phyloP scores from a whole-genome alignment of 2,113 vertebrate species.

The Nipponia nippon region DNA sequence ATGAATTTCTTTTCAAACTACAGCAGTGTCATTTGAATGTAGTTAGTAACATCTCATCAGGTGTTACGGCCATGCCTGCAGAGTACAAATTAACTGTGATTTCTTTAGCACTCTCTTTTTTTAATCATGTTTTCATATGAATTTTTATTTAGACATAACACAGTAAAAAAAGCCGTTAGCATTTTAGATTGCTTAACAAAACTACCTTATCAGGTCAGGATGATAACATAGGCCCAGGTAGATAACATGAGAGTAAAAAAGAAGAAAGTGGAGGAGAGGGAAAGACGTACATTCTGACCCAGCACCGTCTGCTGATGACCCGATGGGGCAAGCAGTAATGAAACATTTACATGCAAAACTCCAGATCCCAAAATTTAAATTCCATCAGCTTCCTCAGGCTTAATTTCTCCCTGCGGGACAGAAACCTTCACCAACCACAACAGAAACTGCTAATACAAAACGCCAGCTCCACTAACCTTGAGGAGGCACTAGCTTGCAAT shows the following conservation, averaged over 20 bases:
- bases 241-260: not conserved
- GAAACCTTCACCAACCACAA: not conserved
- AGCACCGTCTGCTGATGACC: not conserved
- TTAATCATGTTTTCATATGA: not conserved
- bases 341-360: not conserved
- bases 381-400: not conserved
- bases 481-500: not conserved
- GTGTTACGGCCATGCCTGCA: not conserved
- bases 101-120: not conserved
- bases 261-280: not conserved
- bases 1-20: not conserved
- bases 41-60: slow-evolving; percentile 3
- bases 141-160: not conserved
- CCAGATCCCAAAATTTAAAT: not conserved
- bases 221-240: accelerated
- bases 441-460: not conserved
- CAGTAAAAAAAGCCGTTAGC: not conserved
- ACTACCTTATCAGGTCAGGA: not conserved
- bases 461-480: not conserved
- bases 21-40: not conserved
- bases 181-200: not conserved
- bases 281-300: not conserved
- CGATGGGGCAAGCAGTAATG: not conserved
- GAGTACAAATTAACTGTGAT: not conserved
- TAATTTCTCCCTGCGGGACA: not conserved